Conservation (phyloP, 1,140 invertebrate species). For the Akabosia matsudoensis region DNA sequence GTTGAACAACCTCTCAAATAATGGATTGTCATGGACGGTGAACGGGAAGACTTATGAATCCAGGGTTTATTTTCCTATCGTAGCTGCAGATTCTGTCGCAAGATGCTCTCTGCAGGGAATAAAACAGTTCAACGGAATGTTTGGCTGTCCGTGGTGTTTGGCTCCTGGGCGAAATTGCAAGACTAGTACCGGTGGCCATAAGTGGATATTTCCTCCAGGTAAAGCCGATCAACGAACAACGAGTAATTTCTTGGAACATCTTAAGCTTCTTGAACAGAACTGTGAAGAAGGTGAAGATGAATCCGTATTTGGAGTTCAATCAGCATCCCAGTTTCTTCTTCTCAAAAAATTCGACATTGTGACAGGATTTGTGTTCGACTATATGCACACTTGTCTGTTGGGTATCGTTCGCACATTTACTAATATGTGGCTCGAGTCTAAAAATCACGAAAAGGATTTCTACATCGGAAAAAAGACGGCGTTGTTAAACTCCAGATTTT, state of each 20-base stretch:
- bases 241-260: slow-evolving; percentile 7
- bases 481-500: slow-evolving; percentile 32
- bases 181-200: slow-evolving; percentile 34
- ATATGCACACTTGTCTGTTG: slow-evolving; percentile 39
- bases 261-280: neutral
- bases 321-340: no score
- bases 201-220: slow-evolving; percentile 28
- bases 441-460: slow-evolving; percentile 31
- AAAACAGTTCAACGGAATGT: slow-evolving; percentile 36
- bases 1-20: neutral
- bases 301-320: slow-evolving; percentile 6
- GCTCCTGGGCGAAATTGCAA: slow-evolving; percentile 27
- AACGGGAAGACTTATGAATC: neutral
- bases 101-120: slow-evolving; percentile 33
- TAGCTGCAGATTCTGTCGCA: slow-evolving; percentile 35
- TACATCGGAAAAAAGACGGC: slow-evolving; percentile 29
- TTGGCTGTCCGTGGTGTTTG: slow-evolving; percentile 36
- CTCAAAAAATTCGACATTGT: slow-evolving; percentile 45
- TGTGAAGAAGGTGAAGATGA: neutral
- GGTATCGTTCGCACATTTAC: slow-evolving; percentile 38
- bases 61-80: neutral
- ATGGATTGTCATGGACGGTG: slow-evolving; percentile 9
- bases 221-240: neutral
- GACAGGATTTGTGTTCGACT: slow-evolving; percentile 45
- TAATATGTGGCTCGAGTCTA: slow-evolving; percentile 34